Evolutionary conservation across 2,888 invertebrate species (phyloP), one percentile per base, ranked within the genome.

Genomic region (Tachina fera): DNA sequence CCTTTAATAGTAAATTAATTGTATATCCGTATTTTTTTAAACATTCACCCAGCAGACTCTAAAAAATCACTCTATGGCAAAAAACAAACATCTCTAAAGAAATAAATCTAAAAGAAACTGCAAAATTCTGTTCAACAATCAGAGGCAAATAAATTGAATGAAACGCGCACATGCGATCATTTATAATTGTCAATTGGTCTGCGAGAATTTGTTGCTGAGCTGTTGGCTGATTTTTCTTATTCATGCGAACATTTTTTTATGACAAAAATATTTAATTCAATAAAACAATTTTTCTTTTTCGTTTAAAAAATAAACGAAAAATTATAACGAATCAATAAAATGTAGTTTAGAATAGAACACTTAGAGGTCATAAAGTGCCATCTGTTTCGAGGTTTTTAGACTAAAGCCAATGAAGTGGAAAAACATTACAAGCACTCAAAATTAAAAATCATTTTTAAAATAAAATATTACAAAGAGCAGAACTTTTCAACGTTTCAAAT

Each of bases 151-250:
- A 74, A 76, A 80, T 63, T 75, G 45, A 82, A 82, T 79, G 78
- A 82, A 79, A 79, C 65, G 71, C 82, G 65, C 85, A 86, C 78
- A 75, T 86, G 85, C 76, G 75, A 22, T 71, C 65, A 82, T 86
- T 86, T 75, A 75, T 86, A 71, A 82, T 79, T 82, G 85, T 85
- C 85, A 85, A 85, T 74, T 78, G 71, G 76, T 19, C 71, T 81
- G 41, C 65, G 74, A 31, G 6, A 68, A 53, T 79, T 51, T 75
- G 13, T 60, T 43, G 56, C 49, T 13, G 14, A 49, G 65, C 39
- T 63, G n/a, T 45, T 61, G 16, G 19, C 10, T 45, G 60, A 16
- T 80, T 45, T 56, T 60, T 14, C 56, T 65, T 3, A 22, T 65
- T 22, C n/a, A 22, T n/a, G n/a, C 39, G 8, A 16, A 9, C 19